phyloP scores from a whole-genome alignment of 2,797 vertebrate genomes.

The Scolopax rusticola region DNA sequence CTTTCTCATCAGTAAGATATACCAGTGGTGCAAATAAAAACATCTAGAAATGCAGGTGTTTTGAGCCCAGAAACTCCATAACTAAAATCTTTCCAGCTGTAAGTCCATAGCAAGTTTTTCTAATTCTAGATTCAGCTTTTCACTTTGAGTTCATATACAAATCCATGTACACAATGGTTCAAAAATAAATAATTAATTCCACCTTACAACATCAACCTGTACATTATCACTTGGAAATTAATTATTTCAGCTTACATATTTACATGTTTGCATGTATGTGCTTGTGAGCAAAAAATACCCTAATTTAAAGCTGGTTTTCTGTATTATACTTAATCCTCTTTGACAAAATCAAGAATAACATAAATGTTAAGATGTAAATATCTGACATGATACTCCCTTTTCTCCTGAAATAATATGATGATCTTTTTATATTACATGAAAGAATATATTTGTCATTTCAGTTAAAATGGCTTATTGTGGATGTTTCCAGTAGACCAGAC shows the following conservation, averaged over 20 bases:
- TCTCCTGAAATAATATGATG: neutral
- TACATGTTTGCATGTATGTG: neutral
- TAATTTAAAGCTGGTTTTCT: neutral
- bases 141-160: neutral
- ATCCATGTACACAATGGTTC: neutral
- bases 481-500: neutral
- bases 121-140: neutral
- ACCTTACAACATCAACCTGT: neutral
- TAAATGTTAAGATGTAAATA: neutral
- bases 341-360: neutral
- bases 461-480: neutral
- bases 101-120: neutral
- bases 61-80: neutral
- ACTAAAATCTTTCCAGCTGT: neutral
- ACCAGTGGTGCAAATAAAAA: neutral
- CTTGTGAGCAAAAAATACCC: accelerated
- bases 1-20: neutral
- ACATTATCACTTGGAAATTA: neutral
- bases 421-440: neutral
- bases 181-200: neutral
- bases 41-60: neutral
- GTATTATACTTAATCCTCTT: neutral
- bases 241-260: neutral
- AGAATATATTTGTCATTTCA: neutral
- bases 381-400: neutral